Evolutionary conservation across 2,797 vertebrate species (phyloP), one percentile per base, ranked within the genome.

Genomic region (Pangasius mekongensis): DNA sequence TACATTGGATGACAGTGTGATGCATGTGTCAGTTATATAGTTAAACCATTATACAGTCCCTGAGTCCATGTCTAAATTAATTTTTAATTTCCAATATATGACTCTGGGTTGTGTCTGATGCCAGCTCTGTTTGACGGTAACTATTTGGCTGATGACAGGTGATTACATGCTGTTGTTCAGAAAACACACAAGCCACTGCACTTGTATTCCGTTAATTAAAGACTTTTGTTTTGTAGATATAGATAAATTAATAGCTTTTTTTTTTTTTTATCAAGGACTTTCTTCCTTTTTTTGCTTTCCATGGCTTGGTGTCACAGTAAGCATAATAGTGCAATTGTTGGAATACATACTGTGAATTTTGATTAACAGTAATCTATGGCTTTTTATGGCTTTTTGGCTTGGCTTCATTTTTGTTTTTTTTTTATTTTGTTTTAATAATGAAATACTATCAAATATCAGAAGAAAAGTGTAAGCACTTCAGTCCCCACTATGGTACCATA

Each of bases 141-240:
- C 27, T 82, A 54, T 56, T 54, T 54, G n/a, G 81, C n/a, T 58
- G 66, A 43, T 84, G 85, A 39, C 71, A 76, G 67, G 86, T 49
- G 54, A 86, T 87, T 83, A 77, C 86, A 84, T 78, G 7, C 83
- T 22, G 47, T 33, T 87, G 3, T 80, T 87, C 49, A 83, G 86
- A 82, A 87, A 91, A 58, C 76, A 60, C 73, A 84, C 30, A 78
- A 87, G 16, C 20, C 33, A 33, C n/a, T 73, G 39, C 73, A 30
- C 62, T 69, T 83, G 27, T 33, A 30, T 64, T 47, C 52, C 58
- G 56, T 69, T 24, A 47, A 88, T 67, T 49, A 43, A 64, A 87
- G 69, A 22, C 62, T 83, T 89, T 86, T 76, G 39, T 77, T 88
- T 87, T 85, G 82, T 87, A 67, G 77, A 11, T 47, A 74, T 20